Conservation (phyloP, 1,140 invertebrate species). For the Drosophila prosaltans region DNA sequence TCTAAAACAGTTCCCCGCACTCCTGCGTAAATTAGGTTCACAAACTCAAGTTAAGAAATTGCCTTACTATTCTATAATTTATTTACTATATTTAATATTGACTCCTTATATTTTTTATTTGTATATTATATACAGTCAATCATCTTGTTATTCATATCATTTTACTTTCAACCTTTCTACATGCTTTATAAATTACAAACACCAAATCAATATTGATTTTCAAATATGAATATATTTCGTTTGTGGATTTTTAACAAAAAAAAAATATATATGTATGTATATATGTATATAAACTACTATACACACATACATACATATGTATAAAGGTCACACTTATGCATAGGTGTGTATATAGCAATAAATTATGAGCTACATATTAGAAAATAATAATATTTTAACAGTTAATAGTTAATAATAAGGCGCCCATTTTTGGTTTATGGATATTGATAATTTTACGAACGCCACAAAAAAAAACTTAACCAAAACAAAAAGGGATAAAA, state of each 20-base stretch:
- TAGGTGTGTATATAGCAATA: constrained; percentile 41
- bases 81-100: no score
- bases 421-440: constrained; percentile 47
- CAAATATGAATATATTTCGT: neutral
- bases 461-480: constrained; percentile 53
- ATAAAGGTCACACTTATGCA: neutral
- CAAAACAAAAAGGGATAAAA: constrained; percentile 52
- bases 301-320: neutral
- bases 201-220: neutral
- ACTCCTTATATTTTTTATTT: no score
- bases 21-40: no score
- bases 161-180: no score
- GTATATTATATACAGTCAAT: no score
- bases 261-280: neutral
- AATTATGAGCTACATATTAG: constrained; percentile 69
- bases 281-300: constrained; percentile 4
- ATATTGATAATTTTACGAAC: constrained; percentile 32
- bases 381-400: constrained; percentile 75
- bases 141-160: no score
- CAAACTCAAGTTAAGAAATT: no score
- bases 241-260: constrained; percentile 12
- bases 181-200: neutral
- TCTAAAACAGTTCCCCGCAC: neutral
- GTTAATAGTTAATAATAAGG: constrained; percentile 50
- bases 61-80: no score